These are phyloP conservation scores for Macropus fuliginosus DNA, from an alignment of 2,797 vertebrate species.

Conservation along the genomic window DNA sequence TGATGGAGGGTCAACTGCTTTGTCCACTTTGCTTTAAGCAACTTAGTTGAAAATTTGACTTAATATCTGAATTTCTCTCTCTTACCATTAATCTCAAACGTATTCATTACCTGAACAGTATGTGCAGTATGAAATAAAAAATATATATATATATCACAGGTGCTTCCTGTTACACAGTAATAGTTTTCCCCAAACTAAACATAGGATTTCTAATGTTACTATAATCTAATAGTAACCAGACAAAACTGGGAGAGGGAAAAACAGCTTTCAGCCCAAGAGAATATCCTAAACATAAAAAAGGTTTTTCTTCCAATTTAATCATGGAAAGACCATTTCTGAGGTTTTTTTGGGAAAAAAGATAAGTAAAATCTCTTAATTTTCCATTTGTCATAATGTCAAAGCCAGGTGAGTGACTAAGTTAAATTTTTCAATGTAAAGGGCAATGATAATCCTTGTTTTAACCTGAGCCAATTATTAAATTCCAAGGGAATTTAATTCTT, in stretches of 20 bases:
- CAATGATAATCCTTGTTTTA: slow-evolving; percentile 10
- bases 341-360: slow-evolving; percentile 22
- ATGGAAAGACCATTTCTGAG: slow-evolving; percentile 42
- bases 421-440: not conserved
- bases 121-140: not conserved
- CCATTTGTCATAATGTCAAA: slow-evolving; percentile 35
- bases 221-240: slow-evolving; percentile 58
- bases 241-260: slow-evolving; percentile 45
- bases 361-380: slow-evolving; percentile 42
- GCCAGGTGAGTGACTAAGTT: slow-evolving; percentile 24
- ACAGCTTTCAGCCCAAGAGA: not conserved
- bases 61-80: not conserved
- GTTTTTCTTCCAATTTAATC: slow-evolving; percentile 35
- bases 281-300: not conserved
- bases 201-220: slow-evolving; percentile 50
- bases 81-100: not conserved
- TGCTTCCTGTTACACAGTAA: slow-evolving; percentile 60
- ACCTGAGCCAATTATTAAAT: slow-evolving; percentile 39
- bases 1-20: not conserved
- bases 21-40: not conserved
- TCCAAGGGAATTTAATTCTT: slow-evolving; percentile 22
- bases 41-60: not conserved
- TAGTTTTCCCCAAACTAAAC: slow-evolving; percentile 61
- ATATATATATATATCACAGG: not conserved
- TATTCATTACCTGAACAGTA: not conserved